Base-by-base conservation (phyloP, 2,797 vertebrate genomes). In the Lacerta agilis region DNA sequence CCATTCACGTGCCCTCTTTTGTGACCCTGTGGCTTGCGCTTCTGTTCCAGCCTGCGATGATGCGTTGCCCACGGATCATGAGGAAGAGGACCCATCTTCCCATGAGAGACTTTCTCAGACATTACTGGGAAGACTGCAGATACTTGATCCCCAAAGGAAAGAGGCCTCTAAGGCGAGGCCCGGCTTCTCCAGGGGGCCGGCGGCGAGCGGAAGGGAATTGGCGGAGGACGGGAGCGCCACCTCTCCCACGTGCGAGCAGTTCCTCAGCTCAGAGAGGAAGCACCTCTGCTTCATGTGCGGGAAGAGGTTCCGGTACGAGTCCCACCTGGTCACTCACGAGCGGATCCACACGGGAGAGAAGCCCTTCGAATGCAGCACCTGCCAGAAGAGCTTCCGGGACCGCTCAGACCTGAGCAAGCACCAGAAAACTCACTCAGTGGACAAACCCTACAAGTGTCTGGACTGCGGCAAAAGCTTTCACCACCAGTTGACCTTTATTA, bases 221-320 rank as follows among this genome's bases (percentile, higher is more conserved):
- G 5, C 64, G 3, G 33, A 55, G 27, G 45, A 61, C 1, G 78
- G 18, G 8, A 29, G 25, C 2, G 2, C 15, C 2, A 5, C 41
- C 25, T 15, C 67, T 1, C 66, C 9, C 1, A 18, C 2, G 49
- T 76, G 72, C 8, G 72, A 66, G 20, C 27, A 58, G 5, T 36
- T 72, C 20, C 49, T 41, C 33, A 8, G 2, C n/a, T 29, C 77
- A 0, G 43, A 86, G 66, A 58, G 33, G 11, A 15, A 13, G 9
- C 49, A 86, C 8, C 15, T 86, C 23, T 86, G 85, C 33, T 86
- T n/a, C 20, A 33, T 86, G 36, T 86, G 85, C 13, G 85, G 85
- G 77, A 80, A 80, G n/a, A 55, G 49, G 25, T 86, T 86, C 36
- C 85, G 67, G 1, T 86, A 11, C 7, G 77, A 86, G 13, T 80